phyloP scores from a whole-genome alignment of 2,113 vertebrate species.

The Platycercus adscitus region DNA sequence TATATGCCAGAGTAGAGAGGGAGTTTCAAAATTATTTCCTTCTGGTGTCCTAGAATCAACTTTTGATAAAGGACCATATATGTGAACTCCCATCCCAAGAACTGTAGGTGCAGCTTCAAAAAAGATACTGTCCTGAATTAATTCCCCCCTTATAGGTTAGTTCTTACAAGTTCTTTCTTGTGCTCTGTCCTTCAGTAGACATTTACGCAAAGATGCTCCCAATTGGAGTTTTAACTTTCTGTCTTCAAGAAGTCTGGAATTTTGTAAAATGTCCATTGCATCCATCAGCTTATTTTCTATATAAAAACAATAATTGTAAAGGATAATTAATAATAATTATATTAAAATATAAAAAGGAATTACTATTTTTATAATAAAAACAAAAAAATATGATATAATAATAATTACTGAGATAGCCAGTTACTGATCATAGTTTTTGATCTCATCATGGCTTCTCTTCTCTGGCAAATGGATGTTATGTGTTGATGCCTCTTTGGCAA shows the following conservation, averaged over 20 bases:
- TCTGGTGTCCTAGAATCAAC: background rate
- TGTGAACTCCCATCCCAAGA: background rate
- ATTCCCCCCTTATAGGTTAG: background rate
- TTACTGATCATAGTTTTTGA: background rate
- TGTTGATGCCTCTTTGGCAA: background rate
- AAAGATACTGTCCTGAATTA: background rate
- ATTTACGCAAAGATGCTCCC: background rate
- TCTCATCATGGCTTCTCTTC: background rate
- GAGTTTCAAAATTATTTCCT: background rate
- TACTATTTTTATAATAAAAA: no score
- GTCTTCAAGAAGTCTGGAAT: background rate
- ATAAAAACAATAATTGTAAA: background rate
- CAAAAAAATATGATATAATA: no score
- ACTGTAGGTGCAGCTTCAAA: background rate
- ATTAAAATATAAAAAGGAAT: no score
- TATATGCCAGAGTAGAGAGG: background rate
- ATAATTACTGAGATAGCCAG: background rate
- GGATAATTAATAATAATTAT: no score
- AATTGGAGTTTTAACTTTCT: background rate
- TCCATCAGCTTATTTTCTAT: background rate
- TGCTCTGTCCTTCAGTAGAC: background rate
- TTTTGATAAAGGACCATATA: background rate
- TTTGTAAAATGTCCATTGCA: background rate
- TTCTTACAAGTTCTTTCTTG: background rate
- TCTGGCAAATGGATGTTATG: background rate